phyloP scores from a whole-genome alignment of 2,888 invertebrate genomes.

The Cryptus viduatorius region DNA sequence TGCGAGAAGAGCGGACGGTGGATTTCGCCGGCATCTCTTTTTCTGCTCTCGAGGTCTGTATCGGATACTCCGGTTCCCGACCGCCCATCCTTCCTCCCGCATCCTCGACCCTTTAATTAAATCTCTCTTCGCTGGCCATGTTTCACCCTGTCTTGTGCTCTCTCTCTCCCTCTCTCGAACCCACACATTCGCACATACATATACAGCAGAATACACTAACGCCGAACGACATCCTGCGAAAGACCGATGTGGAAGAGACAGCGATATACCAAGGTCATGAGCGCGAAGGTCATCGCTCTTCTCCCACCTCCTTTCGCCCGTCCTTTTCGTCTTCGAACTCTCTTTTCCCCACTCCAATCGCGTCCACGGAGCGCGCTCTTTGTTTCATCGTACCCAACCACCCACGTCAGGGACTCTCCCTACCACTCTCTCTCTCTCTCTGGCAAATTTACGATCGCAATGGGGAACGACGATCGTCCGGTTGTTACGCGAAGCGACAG shows the following conservation, averaged over 20 bases:
- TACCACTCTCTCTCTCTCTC: slow-evolving; percentile 18
- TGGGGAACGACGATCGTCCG: slow-evolving; percentile 50
- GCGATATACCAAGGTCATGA: slow-evolving; percentile 80
- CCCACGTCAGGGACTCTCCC: slow-evolving; percentile 55
- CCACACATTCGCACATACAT: slow-evolving; percentile 2
- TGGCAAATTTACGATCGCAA: slow-evolving; percentile 69
- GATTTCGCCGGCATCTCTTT: too few relatives aligned
- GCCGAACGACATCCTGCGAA: slow-evolving; percentile 64
- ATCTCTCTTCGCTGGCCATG: slow-evolving; percentile 76
- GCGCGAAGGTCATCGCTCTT: slow-evolving; percentile 81
- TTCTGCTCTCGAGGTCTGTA: slow-evolving; percentile 17
- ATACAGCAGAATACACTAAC: slow-evolving; percentile 35
- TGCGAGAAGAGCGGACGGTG: too few relatives aligned
- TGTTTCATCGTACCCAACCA: slow-evolving; percentile 62
- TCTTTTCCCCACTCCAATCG: slow-evolving; percentile 45
- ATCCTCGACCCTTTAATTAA: slow-evolving; percentile 80
- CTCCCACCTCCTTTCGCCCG: slow-evolving; percentile 60
- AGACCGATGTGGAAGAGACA: slow-evolving; percentile 59
- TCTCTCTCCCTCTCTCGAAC: slow-evolving; percentile 15
- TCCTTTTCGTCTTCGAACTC: slow-evolving; percentile 52
- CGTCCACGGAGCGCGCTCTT: slow-evolving; percentile 56
- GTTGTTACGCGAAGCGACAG: slow-evolving; percentile 24
- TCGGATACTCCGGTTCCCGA: slow-evolving; percentile 59
- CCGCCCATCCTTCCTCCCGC: slow-evolving; percentile 64
- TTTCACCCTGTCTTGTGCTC: slow-evolving; percentile 73